Evolutionary conservation across 2,797 vertebrate genomes (phyloP).

Genomic region (Carduelis carduelis): DNA sequence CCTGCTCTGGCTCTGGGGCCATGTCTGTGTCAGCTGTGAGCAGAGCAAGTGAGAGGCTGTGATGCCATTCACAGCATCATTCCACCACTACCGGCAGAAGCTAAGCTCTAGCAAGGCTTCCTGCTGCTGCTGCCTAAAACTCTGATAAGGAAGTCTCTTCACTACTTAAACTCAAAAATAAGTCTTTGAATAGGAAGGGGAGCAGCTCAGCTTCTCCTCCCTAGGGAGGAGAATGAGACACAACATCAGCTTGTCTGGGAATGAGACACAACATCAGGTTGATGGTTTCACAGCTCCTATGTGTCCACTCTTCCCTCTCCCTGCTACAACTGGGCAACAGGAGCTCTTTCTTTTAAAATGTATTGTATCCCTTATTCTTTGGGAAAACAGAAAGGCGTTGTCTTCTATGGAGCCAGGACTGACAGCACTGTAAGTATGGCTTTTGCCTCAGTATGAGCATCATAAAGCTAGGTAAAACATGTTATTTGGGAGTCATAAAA

Average conservation of each 20-base stretch:
- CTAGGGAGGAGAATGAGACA: neutral
- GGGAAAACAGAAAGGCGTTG: neutral
- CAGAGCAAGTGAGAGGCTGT: neutral
- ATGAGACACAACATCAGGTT: neutral
- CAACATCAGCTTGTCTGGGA: neutral
- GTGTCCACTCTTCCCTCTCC: neutral
- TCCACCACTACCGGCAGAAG: neutral
- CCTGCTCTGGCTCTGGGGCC: accelerated
- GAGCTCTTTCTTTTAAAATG: neutral
- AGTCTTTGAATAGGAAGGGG: neutral
- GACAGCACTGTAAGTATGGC: neutral
- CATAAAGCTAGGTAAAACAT: neutral
- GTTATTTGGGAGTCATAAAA: neutral
- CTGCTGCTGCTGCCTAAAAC: neutral
- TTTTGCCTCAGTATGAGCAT: neutral
- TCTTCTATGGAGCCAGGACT: neutral
- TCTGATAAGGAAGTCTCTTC: neutral
- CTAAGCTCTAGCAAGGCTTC: neutral
- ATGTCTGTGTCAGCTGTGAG: accelerated
- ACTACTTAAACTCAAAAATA: neutral
- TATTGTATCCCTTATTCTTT: neutral
- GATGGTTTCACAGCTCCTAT: neutral
- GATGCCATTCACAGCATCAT: accelerated
- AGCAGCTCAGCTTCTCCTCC: neutral
- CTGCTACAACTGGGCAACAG: neutral